These are phyloP conservation scores for Antheraea assamensis DNA, from an alignment of 2,888 invertebrate species.

Conservation along the genomic window DNA sequence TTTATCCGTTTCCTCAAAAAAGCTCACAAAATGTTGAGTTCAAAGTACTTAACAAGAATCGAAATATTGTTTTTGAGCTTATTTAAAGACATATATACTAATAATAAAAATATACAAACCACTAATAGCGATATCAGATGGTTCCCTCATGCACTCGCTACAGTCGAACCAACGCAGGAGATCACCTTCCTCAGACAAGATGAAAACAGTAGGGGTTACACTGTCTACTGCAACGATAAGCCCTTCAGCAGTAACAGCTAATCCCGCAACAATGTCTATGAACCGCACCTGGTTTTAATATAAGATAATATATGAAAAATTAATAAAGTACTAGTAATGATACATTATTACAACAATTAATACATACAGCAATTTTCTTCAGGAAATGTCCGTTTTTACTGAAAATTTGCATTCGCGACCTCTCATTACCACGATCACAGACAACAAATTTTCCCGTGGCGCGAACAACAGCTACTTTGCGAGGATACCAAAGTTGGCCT, in stretches of 20 bases:
- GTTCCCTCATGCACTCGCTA: slow-evolving; percentile 98
- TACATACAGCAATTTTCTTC: slow-evolving; percentile 92
- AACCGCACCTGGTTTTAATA: slow-evolving; percentile 82
- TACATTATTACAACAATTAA: slow-evolving; percentile 15
- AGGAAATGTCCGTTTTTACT: slow-evolving; percentile 97
- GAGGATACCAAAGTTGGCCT: slow-evolving; percentile 98
- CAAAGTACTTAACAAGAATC: no score
- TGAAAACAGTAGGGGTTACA: slow-evolving; percentile 97
- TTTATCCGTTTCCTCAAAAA: no score
- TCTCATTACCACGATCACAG: slow-evolving; percentile 97
- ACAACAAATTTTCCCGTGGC: slow-evolving; percentile 96
- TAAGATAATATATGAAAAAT: background rate
- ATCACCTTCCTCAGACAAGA: slow-evolving; percentile 95
- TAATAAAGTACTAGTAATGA: background rate
- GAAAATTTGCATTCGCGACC: slow-evolving; percentile 98
- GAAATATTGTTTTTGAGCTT: no score
- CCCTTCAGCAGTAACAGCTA: slow-evolving; percentile 95
- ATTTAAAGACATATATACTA: no score
- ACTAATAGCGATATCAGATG: slow-evolving; percentile 97
- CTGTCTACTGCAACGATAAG: slow-evolving; percentile 98
- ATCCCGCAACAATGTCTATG: slow-evolving; percentile 95
- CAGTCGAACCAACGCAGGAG: slow-evolving; percentile 98
- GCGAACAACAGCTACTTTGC: slow-evolving; percentile 96
- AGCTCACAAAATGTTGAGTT: no score
- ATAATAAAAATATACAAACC: slow-evolving; percentile 76